phyloP scores from a whole-genome alignment of 1,140 invertebrate genomes.

The Orchesella cincta region DNA sequence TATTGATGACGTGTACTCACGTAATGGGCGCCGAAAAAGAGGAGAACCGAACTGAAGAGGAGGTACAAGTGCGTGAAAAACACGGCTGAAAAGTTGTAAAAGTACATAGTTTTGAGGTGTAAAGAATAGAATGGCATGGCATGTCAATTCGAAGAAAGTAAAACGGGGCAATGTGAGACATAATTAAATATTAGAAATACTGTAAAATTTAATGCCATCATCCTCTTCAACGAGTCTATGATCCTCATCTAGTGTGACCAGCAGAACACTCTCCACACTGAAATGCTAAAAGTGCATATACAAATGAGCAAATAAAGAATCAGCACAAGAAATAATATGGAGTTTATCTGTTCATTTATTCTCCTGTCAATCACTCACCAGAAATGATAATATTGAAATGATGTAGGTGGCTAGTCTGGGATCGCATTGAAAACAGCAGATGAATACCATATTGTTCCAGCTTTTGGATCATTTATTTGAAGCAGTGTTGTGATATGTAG shows the following conservation, averaged over 20 bases:
- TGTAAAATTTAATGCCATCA: slow-evolving; percentile 23
- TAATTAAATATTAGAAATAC: no score
- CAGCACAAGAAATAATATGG: not conserved
- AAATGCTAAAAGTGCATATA: slow-evolving; percentile 26
- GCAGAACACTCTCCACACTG: not conserved
- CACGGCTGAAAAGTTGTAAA: not conserved
- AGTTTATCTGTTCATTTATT: not conserved
- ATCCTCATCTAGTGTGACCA: not conserved
- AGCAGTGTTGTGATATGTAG: no score
- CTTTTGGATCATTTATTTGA: no score
- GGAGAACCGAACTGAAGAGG: not conserved
- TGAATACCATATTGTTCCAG: not conserved
- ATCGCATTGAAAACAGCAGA: slow-evolving; percentile 14
- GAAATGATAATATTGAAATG: not conserved
- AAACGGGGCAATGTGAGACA: no score
- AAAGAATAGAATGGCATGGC: no score
- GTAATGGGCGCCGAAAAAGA: no score
- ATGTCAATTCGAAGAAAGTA: no score
- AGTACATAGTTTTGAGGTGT: no score
- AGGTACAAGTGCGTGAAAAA: not conserved
- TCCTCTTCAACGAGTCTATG: slow-evolving; percentile 1
- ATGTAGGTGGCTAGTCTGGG: not conserved
- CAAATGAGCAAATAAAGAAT: no score
- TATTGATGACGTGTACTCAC: no score
- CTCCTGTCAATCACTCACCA: not conserved